Evolutionary conservation across 2,113 vertebrate species (phyloP).

Genomic region (Sylvia atricapilla): DNA sequence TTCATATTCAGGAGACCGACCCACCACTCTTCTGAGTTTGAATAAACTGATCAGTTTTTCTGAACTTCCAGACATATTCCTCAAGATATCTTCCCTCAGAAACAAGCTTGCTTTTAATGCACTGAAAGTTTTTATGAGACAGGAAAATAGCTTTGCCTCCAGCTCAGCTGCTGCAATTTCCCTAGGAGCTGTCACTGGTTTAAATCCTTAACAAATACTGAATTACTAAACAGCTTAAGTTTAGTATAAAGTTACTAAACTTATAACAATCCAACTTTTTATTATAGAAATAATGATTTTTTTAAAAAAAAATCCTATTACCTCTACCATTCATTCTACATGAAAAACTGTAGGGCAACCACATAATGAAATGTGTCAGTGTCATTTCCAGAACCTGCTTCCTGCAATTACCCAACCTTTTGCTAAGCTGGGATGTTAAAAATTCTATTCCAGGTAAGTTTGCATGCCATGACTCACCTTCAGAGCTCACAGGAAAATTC

Average conservation of each 20-base stretch:
- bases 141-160: neutral
- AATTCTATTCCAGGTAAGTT: neutral
- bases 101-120: neutral
- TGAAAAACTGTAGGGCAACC: neutral
- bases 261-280: neutral
- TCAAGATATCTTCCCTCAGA: neutral
- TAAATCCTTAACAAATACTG: conserved; percentile 16
- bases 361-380: neutral
- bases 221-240: neutral
- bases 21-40: neutral
- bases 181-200: neutral
- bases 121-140: neutral
- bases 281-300: neutral
- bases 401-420: neutral
- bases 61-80: neutral
- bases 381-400: neutral
- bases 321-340: neutral
- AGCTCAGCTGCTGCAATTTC: neutral
- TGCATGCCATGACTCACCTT: conserved; percentile 74
- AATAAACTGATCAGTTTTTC: neutral
- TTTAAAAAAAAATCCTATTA: neutral
- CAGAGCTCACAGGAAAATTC: conserved; percentile 72
- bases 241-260: neutral
- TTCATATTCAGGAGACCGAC: neutral
- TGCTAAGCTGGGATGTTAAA: neutral